phyloP scores from a whole-genome alignment of 2,113 vertebrate species.

The Microtus montanus region DNA sequence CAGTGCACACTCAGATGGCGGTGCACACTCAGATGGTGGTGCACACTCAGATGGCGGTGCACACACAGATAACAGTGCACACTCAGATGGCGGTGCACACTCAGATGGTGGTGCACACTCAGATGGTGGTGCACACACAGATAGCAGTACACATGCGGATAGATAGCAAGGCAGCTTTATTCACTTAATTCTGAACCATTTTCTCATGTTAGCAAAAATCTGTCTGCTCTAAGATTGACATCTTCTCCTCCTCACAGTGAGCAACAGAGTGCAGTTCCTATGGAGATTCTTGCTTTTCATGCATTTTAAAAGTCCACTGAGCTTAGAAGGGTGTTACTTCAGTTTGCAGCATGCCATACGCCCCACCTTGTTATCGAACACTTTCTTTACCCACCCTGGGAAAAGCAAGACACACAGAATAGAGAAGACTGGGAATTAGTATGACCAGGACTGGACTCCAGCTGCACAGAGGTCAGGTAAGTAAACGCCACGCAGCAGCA shows the following conservation, averaged over 20 bases:
- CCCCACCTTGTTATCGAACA: no score
- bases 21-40: rapidly evolving
- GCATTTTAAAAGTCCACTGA: not conserved
- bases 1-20: no score
- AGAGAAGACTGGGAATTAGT: not conserved
- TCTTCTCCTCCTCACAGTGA: not conserved
- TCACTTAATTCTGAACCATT: not conserved
- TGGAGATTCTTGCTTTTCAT: not conserved
- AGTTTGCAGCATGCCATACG: not conserved
- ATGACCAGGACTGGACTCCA: no score
- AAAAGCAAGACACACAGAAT: not conserved
- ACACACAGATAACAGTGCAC: rapidly evolving
- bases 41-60: no score
- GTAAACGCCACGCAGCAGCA: no score
- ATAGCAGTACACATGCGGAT: no score
- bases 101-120: rapidly evolving
- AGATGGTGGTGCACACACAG: no score
- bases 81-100: rapidly evolving
- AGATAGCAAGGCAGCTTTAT: not conserved
- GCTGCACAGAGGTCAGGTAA: no score
- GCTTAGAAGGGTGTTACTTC: not conserved
- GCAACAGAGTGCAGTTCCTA: not conserved
- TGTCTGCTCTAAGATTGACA: not conserved
- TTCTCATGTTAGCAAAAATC: conserved; percentile 9
- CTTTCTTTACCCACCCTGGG: not conserved